These are phyloP conservation scores for Aleiodes leptofemur DNA, from an alignment of 2,888 invertebrate genomes.

Conservation along the genomic window DNA sequence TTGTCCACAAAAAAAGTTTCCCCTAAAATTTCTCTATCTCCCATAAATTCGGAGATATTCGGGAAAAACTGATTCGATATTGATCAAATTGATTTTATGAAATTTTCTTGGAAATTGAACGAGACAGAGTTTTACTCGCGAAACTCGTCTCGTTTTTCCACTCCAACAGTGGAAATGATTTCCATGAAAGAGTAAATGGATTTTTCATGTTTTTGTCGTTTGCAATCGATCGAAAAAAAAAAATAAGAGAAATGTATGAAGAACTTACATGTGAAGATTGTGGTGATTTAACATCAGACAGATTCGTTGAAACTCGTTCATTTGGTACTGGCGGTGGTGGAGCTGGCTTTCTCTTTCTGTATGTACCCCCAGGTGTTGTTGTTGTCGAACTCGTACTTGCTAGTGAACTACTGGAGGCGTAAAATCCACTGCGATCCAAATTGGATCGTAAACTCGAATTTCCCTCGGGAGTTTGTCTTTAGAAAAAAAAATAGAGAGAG, in stretches of 20 bases:
- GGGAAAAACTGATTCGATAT: no score
- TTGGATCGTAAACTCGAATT: slow-evolving; percentile 60
- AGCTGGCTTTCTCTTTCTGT: slow-evolving; percentile 84
- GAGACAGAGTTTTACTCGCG: no score
- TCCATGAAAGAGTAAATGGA: background rate
- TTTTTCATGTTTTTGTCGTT: background rate
- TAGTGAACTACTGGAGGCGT: slow-evolving; percentile 75
- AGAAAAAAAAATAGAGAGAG: slow-evolving; percentile 5
- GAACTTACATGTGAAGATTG: slow-evolving; percentile 24
- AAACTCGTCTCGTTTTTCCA: no score
- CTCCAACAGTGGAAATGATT: no score
- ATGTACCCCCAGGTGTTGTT: slow-evolving; percentile 76
- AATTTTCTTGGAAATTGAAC: no score
- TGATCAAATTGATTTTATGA: no score
- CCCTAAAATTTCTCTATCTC: no score
- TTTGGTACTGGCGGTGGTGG: slow-evolving; percentile 74
- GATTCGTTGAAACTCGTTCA: slow-evolving; percentile 4
- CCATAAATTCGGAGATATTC: no score
- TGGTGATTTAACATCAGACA: slow-evolving; percentile 5
- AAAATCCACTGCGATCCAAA: slow-evolving; percentile 64
- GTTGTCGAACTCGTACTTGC: slow-evolving; percentile 73
- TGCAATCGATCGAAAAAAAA: background rate
- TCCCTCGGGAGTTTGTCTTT: slow-evolving; percentile 67
- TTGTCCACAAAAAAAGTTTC: no score
- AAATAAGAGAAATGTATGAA: background rate